These are phyloP conservation scores for Solen grandis DNA, from an alignment of 1,140 invertebrate genomes.

Conservation along the genomic window DNA sequence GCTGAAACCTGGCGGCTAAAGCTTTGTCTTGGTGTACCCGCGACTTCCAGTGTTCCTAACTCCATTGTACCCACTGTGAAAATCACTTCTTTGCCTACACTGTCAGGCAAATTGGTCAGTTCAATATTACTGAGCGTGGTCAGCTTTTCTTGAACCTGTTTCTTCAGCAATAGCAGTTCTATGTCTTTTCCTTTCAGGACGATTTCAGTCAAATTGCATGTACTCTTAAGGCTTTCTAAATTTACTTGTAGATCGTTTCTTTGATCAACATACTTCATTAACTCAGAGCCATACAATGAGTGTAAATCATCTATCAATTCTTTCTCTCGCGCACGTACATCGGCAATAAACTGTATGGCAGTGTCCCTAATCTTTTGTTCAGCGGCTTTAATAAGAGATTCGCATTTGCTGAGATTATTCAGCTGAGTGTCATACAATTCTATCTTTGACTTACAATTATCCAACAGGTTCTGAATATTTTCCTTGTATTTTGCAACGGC, in stretches of 20 bases:
- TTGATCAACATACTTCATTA: conserved; percentile 78
- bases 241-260: conserved; percentile 78
- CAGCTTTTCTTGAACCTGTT: conserved; percentile 81
- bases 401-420: conserved; percentile 72
- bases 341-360: conserved; percentile 78
- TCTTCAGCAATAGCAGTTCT: conserved; percentile 80
- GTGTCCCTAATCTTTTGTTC: conserved; percentile 79
- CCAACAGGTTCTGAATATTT: conserved; percentile 76
- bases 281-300: conserved; percentile 77
- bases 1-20: conserved; percentile 51
- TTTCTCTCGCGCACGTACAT: conserved; percentile 79
- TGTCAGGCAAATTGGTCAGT: conserved; percentile 74
- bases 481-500: conserved; percentile 80
- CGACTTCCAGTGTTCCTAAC: conserved; percentile 75
- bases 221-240: conserved; percentile 80
- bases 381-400: conserved; percentile 75
- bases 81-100: conserved; percentile 75
- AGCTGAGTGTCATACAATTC: conserved; percentile 77
- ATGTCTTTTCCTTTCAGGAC: conserved; percentile 81
- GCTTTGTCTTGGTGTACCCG: conserved; percentile 68
- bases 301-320: conserved; percentile 80
- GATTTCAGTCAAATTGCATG: conserved; percentile 80
- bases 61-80: conserved; percentile 78
- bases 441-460: conserved; percentile 78
- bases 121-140: conserved; percentile 75